A percentile compares a stretch with the other conserved stretches of the same genome.
phyloP scores from a whole-genome alignment of 2,888 invertebrate genomes.

The Heliothis peltigera region DNA sequence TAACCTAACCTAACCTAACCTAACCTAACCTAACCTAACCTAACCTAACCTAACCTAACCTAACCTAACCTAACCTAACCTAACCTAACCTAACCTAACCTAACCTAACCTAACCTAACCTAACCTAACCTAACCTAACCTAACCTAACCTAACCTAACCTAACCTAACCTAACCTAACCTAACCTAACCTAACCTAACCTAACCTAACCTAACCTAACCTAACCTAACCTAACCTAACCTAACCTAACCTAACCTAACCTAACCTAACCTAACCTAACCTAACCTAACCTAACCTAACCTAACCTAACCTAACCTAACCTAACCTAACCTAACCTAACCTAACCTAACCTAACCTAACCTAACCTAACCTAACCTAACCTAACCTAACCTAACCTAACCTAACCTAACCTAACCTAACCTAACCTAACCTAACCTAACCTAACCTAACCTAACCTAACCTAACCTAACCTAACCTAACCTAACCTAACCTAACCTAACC shows the following conservation, averaged over 20 bases:
- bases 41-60: conserved; percentile 38
- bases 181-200: conserved; percentile 53
- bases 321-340: conserved; percentile 60
- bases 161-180: conserved; percentile 50
- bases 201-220: conserved; percentile 53
- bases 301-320: conserved; percentile 57
- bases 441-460: conserved; percentile 56
- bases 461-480: conserved; percentile 55
- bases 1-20: conserved; percentile 60
- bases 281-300: conserved; percentile 57
- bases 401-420: conserved; percentile 52
- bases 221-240: conserved; percentile 56
- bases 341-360: conserved; percentile 58
- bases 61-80: conserved; percentile 54
- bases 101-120: conserved; percentile 53
- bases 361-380: conserved; percentile 57
- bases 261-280: conserved; percentile 55
- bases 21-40: conserved; percentile 54
- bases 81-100: conserved; percentile 54
- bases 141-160: conserved; percentile 48
- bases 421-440: conserved; percentile 53
- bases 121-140: conserved; percentile 53
- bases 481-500: conserved; percentile 53
- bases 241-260: conserved; percentile 55
- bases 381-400: conserved; percentile 57